These are phyloP conservation scores for Tadarida brasiliensis DNA, from an alignment of 2,797 vertebrate species.

Conservation along the genomic window DNA sequence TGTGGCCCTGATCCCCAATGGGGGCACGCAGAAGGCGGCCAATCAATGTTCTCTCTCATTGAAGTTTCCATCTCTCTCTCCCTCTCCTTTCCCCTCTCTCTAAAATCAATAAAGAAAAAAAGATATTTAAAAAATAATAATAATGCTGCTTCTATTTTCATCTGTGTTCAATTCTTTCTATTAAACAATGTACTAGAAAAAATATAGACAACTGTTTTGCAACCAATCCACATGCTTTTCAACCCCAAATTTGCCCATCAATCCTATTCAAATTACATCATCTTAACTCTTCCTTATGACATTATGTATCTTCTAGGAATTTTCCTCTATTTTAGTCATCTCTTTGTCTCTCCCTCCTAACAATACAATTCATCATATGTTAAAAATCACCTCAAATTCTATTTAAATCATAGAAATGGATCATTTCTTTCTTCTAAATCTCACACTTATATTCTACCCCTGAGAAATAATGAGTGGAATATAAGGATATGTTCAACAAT, in stretches of 20 bases:
- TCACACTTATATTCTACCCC: neutral
- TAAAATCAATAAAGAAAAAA: too few relatives aligned
- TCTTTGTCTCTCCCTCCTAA: neutral
- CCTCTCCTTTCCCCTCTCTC: too few relatives aligned
- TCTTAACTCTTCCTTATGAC: neutral
- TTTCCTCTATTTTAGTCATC: neutral
- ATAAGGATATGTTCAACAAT: neutral
- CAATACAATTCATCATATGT: neutral
- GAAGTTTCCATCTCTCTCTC: too few relatives aligned
- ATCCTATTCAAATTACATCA: neutral
- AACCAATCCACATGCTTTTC: conserved; percentile 2
- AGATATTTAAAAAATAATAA: neutral
- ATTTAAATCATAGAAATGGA: neutral
- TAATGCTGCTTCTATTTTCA: neutral
- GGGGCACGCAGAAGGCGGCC: too few relatives aligned
- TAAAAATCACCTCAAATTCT: conserved; percentile 18
- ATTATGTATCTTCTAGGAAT: neutral
- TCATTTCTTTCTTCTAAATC: neutral
- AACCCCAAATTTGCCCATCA: neutral
- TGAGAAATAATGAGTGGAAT: neutral
- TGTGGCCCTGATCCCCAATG: too few relatives aligned
- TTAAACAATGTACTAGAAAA: neutral
- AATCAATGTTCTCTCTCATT: too few relatives aligned
- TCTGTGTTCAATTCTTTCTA: neutral
- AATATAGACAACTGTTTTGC: neutral